These are phyloP conservation scores for Ypsolopha sequella DNA, from an alignment of 2,888 invertebrate genomes.

Conservation along the genomic window DNA sequence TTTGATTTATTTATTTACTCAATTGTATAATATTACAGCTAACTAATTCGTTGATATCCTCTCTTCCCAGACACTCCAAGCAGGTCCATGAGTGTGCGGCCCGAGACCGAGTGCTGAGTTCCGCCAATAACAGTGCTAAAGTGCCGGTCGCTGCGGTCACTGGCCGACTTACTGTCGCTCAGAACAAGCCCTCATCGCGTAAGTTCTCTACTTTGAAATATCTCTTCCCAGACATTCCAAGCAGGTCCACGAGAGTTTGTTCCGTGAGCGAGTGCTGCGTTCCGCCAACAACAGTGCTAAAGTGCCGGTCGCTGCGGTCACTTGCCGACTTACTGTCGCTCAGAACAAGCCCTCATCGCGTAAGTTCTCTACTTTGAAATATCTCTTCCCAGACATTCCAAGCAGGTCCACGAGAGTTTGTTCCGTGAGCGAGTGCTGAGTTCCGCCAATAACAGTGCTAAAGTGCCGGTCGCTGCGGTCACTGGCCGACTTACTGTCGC, in stretches of 20 bases:
- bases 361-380: slow-evolving; percentile 26
- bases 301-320: slow-evolving; percentile 65
- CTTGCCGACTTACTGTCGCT: slow-evolving; percentile 44
- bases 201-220: slow-evolving; percentile 20
- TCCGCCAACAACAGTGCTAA: slow-evolving; percentile 21
- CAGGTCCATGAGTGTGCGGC: slow-evolving; percentile 71
- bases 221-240: slow-evolving; percentile 64
- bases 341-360: slow-evolving; percentile 44
- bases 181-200: slow-evolving; percentile 45
- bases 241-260: slow-evolving; percentile 69
- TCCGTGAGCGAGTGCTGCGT: slow-evolving; percentile 67
- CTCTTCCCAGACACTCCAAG: slow-evolving; percentile 64
- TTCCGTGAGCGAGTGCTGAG: slow-evolving; percentile 70
- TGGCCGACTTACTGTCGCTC: slow-evolving; percentile 43
- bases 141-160: slow-evolving; percentile 67
- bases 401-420: slow-evolving; percentile 70
- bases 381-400: slow-evolving; percentile 62
- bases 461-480: slow-evolving; percentile 66
- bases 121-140: slow-evolving; percentile 21
- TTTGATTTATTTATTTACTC: no score
- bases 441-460: slow-evolving; percentile 18
- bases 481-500: slow-evolving; percentile 46
- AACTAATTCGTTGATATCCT: not conserved
- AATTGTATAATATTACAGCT: no score
- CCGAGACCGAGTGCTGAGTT: slow-evolving; percentile 64